These are phyloP conservation scores for Excalfactoria chinensis DNA, from an alignment of 2,113 vertebrate species.

Conservation along the genomic window DNA sequence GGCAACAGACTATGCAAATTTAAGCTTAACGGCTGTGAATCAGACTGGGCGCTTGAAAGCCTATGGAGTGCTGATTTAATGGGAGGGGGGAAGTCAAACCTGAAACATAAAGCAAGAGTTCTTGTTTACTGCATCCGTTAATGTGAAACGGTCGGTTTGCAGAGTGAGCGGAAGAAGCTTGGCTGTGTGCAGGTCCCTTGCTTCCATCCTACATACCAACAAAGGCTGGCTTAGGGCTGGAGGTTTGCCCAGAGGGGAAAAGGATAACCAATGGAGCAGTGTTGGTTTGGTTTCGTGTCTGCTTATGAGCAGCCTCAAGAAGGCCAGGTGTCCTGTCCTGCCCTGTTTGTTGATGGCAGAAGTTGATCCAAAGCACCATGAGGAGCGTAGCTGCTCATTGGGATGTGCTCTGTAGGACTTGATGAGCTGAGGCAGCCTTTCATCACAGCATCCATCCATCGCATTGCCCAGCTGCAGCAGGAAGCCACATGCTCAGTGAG, in stretches of 20 bases:
- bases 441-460: background rate
- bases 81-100: background rate
- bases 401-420: background rate
- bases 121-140: background rate
- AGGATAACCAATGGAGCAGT: background rate
- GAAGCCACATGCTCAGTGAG: background rate
- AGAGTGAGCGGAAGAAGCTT: background rate
- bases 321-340: background rate
- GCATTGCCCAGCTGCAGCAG: background rate
- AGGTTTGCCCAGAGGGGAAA: background rate
- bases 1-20: constrained; percentile 77
- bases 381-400: background rate
- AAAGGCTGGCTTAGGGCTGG: background rate
- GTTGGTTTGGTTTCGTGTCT: background rate
- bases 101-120: background rate
- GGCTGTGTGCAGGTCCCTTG: background rate
- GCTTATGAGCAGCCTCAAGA: background rate
- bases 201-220: background rate
- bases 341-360: background rate
- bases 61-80: background rate
- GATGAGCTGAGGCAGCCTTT: background rate
- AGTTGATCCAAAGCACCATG: background rate
- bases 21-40: constrained; percentile 50
- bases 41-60: constrained; percentile 42
- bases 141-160: rapidly evolving